Base-by-base conservation (phyloP, 2,797 vertebrate species). In the Leuciscus waleckii region DNA sequence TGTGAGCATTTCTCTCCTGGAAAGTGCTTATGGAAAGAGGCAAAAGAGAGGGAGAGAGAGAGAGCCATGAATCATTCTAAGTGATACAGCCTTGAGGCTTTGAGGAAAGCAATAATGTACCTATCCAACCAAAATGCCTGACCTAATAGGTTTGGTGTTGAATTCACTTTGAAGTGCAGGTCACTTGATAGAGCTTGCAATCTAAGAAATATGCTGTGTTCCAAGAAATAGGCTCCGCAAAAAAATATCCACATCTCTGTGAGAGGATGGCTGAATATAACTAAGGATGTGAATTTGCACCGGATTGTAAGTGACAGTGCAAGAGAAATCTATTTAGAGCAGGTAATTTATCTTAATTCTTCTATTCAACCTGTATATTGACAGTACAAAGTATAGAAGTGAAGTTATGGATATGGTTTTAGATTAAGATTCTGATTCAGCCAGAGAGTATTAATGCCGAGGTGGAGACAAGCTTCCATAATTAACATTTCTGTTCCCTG, bases 81-180 rank as follows among this genome's bases (percentile, higher is more conserved):
- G 86, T 75, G 82, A 87, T 83, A 76, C 77, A 84, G 86, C 86
- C 86, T 81, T 84, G 82, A 85, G 82, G 70, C 86, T 87, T 83
- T 67, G 70, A 84, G 82, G 71, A 81, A 84, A 84, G 82, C 86
- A 87, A 87, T 87, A 84, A 84, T 81, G 82, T 84, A 87, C 77
- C 86, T 84, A 80, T 84, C 82, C 86, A 61, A 76, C 82, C 70
- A 80, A 87, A 87, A 79, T 84, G 77, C 83, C 83, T 79, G 77
- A 85, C 83, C 83, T 85, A 85, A 79, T 85, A 85, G 68, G 77
- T 85, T 85, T 85, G 83, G 83, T 85, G 83, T 80, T 79, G 77
- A 85, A 85, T 80, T 85, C 83, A 85, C 83, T 85, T 80, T 85
- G 77, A 80, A 85, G 83, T 85, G 77, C 68, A 85, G 83, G 83